These are phyloP conservation scores for Heliocidaris erythrogramma DNA, from an alignment of 35 echinoderm and acorn worm species.

Conservation along the genomic window DNA sequence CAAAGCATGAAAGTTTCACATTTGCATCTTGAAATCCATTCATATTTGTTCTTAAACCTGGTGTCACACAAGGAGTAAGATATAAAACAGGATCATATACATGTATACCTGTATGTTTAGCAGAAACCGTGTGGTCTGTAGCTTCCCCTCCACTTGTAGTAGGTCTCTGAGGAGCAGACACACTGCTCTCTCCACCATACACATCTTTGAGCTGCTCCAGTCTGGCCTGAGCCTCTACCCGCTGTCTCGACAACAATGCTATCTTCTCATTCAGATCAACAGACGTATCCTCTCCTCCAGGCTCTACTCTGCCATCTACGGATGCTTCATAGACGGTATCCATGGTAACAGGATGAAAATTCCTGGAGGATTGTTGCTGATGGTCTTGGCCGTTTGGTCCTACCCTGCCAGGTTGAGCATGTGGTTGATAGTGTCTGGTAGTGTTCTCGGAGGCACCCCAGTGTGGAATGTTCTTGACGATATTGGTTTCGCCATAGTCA, in stretches of 20 bases:
- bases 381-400: constrained; percentile 16
- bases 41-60: too few species aligned
- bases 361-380: not conserved
- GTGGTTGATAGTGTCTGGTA: not conserved
- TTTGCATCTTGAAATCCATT: too few species aligned
- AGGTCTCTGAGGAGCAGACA: not conserved
- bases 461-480: constrained; percentile 19
- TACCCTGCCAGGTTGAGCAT: not conserved
- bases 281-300: not conserved
- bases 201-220: constrained; percentile 11
- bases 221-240: constrained; percentile 27
- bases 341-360: not conserved
- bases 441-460: not conserved
- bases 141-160: constrained; percentile 8
- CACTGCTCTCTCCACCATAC: not conserved
- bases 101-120: not conserved
- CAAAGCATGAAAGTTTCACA: too few species aligned
- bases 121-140: not conserved
- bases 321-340: not conserved
- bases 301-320: not conserved
- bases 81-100: too few species aligned
- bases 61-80: too few species aligned
- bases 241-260: constrained; percentile 11
- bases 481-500: not conserved
- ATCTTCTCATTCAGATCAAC: constrained; percentile 40